A percentile compares a stretch with the other conserved stretches of the same genome.
These are phyloP conservation scores for Aricia agestis DNA, from an alignment of 1,140 invertebrate species.

Conservation along the genomic window DNA sequence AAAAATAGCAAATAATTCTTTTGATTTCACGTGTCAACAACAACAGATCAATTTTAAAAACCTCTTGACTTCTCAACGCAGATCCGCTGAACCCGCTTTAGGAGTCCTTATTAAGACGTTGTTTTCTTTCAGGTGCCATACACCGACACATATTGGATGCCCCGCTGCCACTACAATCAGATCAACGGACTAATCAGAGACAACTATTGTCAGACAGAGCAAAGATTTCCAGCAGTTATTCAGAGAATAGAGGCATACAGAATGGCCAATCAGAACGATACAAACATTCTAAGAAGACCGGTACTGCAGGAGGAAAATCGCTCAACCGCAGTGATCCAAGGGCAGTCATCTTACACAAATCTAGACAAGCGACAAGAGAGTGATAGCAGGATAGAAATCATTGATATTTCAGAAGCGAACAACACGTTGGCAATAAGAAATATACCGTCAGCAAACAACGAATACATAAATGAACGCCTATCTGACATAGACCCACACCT, in stretches of 20 bases:
- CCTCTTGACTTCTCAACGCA: too few species aligned
- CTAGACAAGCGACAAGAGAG: not conserved
- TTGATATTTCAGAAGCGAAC: not conserved
- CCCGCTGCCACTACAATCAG: not conserved
- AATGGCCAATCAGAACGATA: constrained; percentile 6
- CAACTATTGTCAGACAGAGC: not conserved
- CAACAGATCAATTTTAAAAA: too few species aligned
- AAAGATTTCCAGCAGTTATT: not conserved
- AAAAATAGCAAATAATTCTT: too few species aligned
- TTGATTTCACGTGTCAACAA: too few species aligned
- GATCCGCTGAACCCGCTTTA: too few species aligned
- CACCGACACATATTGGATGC: not conserved
- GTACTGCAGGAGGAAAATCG: not conserved
- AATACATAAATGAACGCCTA: not conserved
- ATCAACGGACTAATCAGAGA: not conserved
- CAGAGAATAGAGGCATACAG: not conserved
- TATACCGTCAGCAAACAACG: not conserved
- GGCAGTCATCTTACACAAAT: not conserved
- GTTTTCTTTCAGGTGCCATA: not conserved
- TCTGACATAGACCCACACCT: not conserved
- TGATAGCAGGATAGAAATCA: not conserved
- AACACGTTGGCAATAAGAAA: not conserved
- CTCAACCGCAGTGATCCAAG: not conserved
- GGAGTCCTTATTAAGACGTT: too few species aligned
- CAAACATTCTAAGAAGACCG: not conserved